These are phyloP conservation scores for Lerista edwardsae DNA, from an alignment of 2,797 vertebrate genomes.

Conservation along the genomic window DNA sequence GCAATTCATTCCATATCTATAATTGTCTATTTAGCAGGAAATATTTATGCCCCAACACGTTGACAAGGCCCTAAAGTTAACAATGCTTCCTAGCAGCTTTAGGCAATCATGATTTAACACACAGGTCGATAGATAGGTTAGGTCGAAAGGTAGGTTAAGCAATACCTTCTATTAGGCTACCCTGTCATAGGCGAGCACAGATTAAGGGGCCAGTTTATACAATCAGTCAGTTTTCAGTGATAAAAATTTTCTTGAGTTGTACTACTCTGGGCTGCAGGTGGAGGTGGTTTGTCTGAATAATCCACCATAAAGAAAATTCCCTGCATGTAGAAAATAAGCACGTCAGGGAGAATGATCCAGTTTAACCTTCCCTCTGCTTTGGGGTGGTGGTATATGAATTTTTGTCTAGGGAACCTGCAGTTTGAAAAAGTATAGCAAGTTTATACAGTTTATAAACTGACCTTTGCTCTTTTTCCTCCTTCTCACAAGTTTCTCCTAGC, in stretches of 20 bases:
- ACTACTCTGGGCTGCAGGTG: not conserved
- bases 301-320: not conserved
- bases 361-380: no score
- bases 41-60: not conserved
- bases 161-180: no score
- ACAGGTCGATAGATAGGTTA: no score
- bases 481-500: not conserved
- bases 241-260: no score
- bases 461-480: not conserved
- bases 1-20: not conserved
- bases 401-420: not conserved
- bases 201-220: not conserved
- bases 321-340: not conserved
- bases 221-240: no score
- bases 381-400: no score
- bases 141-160: not conserved
- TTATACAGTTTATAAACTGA: no score
- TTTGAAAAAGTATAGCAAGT: not conserved
- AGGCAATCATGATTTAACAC: no score
- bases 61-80: not conserved
- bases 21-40: no score
- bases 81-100: not conserved
- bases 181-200: not conserved
- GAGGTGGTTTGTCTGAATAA: no score
- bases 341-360: not conserved